phyloP scores from a whole-genome alignment of 1,140 invertebrate genomes.

The Amyelois transitella region DNA sequence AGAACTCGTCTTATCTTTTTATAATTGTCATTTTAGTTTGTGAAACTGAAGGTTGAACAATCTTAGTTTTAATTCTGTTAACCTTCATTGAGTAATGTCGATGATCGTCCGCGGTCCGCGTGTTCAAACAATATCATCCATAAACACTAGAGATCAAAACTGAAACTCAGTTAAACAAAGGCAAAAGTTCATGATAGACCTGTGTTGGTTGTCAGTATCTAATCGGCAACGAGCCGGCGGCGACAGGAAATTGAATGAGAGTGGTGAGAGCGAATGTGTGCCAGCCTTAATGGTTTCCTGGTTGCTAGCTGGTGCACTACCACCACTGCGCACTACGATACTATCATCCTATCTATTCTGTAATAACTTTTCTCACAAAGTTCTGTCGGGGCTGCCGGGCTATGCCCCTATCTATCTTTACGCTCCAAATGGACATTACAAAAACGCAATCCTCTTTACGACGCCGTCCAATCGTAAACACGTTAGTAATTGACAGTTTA shows the following conservation, averaged over 20 bases:
- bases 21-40: no score
- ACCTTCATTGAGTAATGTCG: no score
- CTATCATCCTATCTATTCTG: background rate
- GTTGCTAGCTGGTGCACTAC: constrained; percentile 9
- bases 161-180: background rate
- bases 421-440: background rate
- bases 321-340: background rate
- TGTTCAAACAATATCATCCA: no score
- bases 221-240: background rate
- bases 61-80: no score
- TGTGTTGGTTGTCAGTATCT: constrained; percentile 3
- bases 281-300: constrained; percentile 46
- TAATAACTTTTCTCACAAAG: background rate
- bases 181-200: background rate
- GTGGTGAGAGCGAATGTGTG: constrained; percentile 45
- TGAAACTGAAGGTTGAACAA: no score
- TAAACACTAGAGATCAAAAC: no score
- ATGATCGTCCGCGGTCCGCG: no score
- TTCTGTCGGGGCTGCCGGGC: background rate
- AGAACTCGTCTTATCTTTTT: no score
- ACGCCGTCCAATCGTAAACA: constrained; percentile 9
- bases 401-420: background rate
- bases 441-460: constrained; percentile 3
- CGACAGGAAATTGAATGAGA: constrained; percentile 62
- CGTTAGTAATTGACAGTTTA: constrained; percentile 1